A percentile compares a stretch with the other conserved stretches of the same genome.
Evolutionary conservation across 2,797 vertebrate species (phyloP).

Genomic region (Megaceryle alcyon): DNA sequence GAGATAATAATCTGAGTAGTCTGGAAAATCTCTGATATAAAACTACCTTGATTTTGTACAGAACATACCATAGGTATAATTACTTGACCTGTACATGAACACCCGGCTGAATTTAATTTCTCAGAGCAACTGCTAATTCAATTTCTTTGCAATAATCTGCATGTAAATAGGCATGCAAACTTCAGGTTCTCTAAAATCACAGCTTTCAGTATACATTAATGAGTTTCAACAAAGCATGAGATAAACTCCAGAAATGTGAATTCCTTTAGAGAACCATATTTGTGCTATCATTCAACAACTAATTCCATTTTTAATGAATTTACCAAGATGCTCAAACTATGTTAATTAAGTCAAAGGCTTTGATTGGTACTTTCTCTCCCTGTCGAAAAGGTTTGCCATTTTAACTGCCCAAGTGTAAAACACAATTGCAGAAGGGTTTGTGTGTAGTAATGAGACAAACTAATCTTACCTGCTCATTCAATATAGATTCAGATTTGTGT

Average conservation of each 20-base stretch:
- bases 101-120: constrained; percentile 20
- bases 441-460: too few species aligned
- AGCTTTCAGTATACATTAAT: constrained; percentile 38
- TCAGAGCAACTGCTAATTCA: constrained; percentile 34
- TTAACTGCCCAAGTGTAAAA: too few species aligned
- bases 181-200: constrained; percentile 48
- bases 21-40: not conserved
- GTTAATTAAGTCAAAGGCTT: constrained; percentile 27
- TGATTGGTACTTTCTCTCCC: too few species aligned
- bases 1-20: not conserved
- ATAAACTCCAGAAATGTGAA: constrained; percentile 45
- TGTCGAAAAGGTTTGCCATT: too few species aligned
- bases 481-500: too few species aligned
- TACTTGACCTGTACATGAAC: not conserved
- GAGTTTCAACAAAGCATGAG: constrained; percentile 47
- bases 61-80: not conserved
- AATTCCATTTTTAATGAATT: constrained; percentile 58
- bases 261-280: constrained; percentile 1
- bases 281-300: constrained; percentile 38
- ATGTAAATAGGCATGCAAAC: constrained; percentile 36
- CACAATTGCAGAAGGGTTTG: too few species aligned
- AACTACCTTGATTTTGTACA: not conserved
- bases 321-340: not conserved
- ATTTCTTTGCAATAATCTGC: constrained; percentile 37
- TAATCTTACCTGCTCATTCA: too few species aligned